A percentile compares a stretch with the other conserved stretches of the same genome.
Evolutionary conservation across 2,888 invertebrate species (phyloP).

Genomic region (Stratiomys singularior): DNA sequence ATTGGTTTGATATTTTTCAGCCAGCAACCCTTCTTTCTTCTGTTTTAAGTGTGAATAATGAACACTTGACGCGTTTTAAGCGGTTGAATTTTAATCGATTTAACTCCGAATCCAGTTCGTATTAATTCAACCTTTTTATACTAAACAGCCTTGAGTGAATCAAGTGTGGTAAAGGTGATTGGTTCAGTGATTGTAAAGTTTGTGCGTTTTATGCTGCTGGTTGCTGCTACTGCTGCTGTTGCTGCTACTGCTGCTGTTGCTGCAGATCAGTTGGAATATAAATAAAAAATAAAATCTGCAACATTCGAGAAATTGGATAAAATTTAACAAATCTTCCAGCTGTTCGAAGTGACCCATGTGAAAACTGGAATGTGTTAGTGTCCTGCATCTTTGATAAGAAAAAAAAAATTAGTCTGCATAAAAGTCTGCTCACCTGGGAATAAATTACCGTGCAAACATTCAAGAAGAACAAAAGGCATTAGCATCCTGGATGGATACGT

Average conservation of each 20-base stretch:
- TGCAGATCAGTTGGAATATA: not conserved
- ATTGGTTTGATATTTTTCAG: not conserved
- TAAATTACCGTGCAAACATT: not conserved
- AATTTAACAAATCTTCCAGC: not conserved
- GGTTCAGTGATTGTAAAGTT: constrained; percentile 15
- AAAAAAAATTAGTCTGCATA: not conserved
- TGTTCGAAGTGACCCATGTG: not conserved
- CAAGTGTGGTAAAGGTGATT: constrained; percentile 21
- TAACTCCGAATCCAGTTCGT: constrained; percentile 5
- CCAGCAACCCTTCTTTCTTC: constrained; percentile 11
- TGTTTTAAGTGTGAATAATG: constrained; percentile 3
- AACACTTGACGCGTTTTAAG: constrained; percentile 12
- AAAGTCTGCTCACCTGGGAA: constrained; percentile 11
- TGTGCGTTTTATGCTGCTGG: not conserved
- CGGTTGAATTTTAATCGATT: constrained; percentile 4
- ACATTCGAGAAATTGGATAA: not conserved
- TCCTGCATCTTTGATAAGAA: not conserved
- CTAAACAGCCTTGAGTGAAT: constrained; percentile 36
- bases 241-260: not conserved
- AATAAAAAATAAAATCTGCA: not conserved
- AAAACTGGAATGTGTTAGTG: not conserved
- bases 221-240: not conserved
- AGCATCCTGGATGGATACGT: not conserved
- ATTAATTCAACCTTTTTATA: not conserved
- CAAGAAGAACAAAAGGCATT: not conserved